phyloP scores from a whole-genome alignment of 53 echinoderm and acorn worm genomes.

The Glandiceps talaboti region DNA sequence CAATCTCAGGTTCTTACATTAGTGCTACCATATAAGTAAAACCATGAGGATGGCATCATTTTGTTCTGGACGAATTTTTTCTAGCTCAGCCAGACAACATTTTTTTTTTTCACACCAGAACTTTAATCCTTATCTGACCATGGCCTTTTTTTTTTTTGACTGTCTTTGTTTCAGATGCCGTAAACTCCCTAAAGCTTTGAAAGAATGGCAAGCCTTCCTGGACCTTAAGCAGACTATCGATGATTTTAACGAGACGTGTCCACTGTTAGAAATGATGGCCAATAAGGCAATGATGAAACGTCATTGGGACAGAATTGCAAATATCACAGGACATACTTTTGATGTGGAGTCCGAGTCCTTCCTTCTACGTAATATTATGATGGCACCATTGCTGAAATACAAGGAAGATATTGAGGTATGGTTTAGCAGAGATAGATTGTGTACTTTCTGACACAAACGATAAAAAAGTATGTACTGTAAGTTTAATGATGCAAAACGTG shows the following conservation, averaged over 20 bases:
- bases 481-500: no score
- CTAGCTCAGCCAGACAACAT: no score
- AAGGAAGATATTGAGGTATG: conserved; percentile 99
- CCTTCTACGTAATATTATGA: conserved; percentile 93
- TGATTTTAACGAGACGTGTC: conserved; percentile 98
- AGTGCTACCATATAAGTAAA: no score
- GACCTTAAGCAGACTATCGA: conserved; percentile 99
- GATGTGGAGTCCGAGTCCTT: conserved; percentile 94
- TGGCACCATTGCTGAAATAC: conserved; percentile 83
- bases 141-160: background rate
- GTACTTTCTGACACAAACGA: no score
- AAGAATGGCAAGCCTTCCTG: conserved; percentile 99
- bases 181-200: conserved; percentile 92
- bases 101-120: no score
- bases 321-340: conserved; percentile 79
- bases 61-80: no score
- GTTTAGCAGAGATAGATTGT: no score
- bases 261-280: conserved; percentile 96
- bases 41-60: no score
- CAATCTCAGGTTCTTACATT: no score
- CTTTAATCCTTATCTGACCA: background rate
- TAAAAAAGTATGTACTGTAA: no score
- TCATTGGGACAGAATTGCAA: conserved; percentile 94
- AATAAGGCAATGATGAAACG: conserved; percentile 97
- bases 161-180: conserved; percentile 45